A percentile compares a stretch with the other conserved stretches of the same genome.
Evolutionary conservation across 2,113 vertebrate genomes (phyloP).

Genomic region (Plestiodon gilberti): DNA sequence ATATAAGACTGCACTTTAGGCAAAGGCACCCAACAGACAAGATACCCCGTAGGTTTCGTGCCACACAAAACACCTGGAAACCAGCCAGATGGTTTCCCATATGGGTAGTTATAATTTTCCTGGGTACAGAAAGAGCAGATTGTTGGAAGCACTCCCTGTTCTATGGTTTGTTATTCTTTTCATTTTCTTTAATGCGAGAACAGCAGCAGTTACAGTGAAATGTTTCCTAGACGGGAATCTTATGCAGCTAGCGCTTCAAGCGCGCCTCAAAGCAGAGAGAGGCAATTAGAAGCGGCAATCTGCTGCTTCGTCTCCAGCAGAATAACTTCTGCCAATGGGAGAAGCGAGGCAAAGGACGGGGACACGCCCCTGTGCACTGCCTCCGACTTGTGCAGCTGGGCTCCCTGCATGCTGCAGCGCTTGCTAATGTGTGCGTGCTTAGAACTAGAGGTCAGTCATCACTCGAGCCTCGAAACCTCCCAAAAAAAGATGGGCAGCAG

Average conservation of each 20-base stretch:
- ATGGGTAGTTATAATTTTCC: constrained; percentile 61
- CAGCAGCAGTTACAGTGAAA: constrained; percentile 37
- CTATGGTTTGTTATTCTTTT: constrained; percentile 46
- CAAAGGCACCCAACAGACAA: constrained; percentile 9
- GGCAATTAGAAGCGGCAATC: constrained; percentile 43
- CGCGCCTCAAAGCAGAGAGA: constrained; percentile 4
- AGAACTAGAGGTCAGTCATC: neutral
- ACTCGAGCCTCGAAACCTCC: no score
- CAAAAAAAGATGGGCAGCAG: no score
- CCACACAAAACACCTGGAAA: constrained; percentile 53
- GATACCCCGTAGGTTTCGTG: constrained; percentile 11
- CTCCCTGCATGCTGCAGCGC: neutral
- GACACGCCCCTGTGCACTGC: neutral
- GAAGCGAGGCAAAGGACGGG: neutral
- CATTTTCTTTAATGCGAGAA: constrained; percentile 25
- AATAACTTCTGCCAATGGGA: neutral
- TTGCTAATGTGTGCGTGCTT: no score
- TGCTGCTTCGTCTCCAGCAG: constrained; percentile 2
- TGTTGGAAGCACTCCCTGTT: constrained; percentile 67
- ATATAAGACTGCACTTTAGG: neutral
- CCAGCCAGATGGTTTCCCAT: constrained; percentile 61
- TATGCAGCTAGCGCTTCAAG: constrained; percentile 36
- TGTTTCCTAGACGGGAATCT: constrained; percentile 28
- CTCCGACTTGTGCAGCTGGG: neutral
- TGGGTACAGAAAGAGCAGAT: constrained; percentile 59